Evolutionary conservation across 2,113 vertebrate genomes (phyloP).

Genomic region (Tetrao urogallus): DNA sequence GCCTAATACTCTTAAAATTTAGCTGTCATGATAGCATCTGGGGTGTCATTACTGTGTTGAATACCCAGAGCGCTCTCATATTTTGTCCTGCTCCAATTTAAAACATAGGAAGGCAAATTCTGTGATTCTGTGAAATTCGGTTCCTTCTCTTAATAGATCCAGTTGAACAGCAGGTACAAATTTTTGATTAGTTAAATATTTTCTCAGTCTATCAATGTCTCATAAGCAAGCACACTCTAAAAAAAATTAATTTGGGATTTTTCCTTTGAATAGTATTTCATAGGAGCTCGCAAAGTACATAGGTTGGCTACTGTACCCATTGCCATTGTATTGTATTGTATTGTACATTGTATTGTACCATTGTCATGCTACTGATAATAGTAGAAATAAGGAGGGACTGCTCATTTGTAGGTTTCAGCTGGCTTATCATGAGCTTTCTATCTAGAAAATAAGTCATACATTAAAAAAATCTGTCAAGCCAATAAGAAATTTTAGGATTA

Average conservation of each 20-base stretch:
- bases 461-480: neutral
- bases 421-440: neutral
- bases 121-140: neutral
- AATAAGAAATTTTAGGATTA: neutral
- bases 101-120: neutral
- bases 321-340: too few species aligned
- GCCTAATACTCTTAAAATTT: neutral
- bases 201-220: neutral
- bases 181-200: neutral
- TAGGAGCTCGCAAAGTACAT: neutral
- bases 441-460: neutral
- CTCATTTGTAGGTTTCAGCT: neutral
- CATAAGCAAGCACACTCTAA: neutral
- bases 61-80: neutral
- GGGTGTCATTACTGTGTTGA: neutral
- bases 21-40: neutral
- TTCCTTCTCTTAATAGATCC: neutral
- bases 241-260: neutral
- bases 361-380: neutral
- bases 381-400: neutral
- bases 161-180: neutral
- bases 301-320: neutral
- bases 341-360: too few species aligned
- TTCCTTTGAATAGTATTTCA: neutral
- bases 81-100: neutral